Evolutionary conservation across 1,140 invertebrate genomes (phyloP).

Genomic region (Dendroctonus ponderosae): DNA sequence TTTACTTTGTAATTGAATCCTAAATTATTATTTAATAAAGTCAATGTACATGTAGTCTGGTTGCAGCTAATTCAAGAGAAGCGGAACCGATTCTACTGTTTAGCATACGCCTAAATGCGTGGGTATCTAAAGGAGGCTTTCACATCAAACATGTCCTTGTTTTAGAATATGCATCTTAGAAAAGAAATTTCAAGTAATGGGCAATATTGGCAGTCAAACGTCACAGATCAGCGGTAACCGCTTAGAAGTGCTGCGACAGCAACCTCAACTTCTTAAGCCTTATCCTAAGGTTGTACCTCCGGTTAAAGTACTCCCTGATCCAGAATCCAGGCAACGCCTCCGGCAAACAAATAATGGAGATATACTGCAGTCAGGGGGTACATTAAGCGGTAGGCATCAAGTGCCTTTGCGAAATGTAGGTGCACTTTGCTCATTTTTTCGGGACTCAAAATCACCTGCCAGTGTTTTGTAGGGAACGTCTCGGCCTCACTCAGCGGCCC

Average conservation of each 20-base stretch:
- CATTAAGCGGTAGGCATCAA: slow-evolving; percentile 61
- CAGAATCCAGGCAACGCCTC: slow-evolving; percentile 59
- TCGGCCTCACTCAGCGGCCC: neutral
- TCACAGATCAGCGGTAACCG: slow-evolving; percentile 35
- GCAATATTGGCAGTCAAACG: slow-evolving; percentile 46
- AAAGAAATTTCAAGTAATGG: slow-evolving; percentile 36
- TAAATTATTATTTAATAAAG: no score
- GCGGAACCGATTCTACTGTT: no score
- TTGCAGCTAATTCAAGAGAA: no score
- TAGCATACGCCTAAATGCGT: no score
- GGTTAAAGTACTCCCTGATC: slow-evolving; percentile 67
- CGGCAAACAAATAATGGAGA: slow-evolving; percentile 75
- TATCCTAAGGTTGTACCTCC: slow-evolving; percentile 52
- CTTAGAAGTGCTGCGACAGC: slow-evolving; percentile 26
- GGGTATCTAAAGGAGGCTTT: no score
- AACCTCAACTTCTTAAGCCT: slow-evolving; percentile 51
- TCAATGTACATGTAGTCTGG: no score
- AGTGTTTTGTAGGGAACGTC: neutral
- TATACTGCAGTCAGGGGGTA: slow-evolving; percentile 74
- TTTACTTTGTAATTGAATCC: no score
- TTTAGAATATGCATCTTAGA: slow-evolving; percentile 22
- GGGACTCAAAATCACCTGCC: neutral
- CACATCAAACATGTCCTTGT: neutral
- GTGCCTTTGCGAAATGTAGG: slow-evolving; percentile 11
- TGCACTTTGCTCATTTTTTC: slow-evolving; percentile 13